Evolutionary conservation across 2,113 vertebrate species (phyloP).

Genomic region (Potamarius usumacintae): DNA sequence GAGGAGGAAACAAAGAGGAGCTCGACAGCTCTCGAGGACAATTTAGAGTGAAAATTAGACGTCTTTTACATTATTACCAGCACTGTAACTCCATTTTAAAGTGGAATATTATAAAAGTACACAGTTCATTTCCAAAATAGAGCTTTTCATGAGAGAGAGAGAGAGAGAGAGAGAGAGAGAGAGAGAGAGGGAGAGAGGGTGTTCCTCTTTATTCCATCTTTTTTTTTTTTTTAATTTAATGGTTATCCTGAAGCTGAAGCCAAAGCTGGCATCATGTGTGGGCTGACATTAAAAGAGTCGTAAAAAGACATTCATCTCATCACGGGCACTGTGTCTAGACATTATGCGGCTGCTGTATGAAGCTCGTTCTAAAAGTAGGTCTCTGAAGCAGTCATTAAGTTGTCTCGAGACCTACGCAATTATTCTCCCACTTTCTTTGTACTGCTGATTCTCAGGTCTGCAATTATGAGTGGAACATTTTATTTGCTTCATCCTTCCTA

Average conservation of each 20-base stretch:
- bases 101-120: background rate
- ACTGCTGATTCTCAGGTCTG: conserved; percentile 8
- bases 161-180: background rate
- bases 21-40: background rate
- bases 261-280: conserved; percentile 29
- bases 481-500: conserved; percentile 1
- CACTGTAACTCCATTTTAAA: background rate
- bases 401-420: conserved; percentile 22
- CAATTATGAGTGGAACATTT: conserved; percentile 18
- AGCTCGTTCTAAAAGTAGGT: conserved; percentile 43
- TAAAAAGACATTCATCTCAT: conserved; percentile 34
- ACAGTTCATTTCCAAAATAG: background rate
- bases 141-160: background rate
- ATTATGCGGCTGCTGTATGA: conserved; percentile 30
- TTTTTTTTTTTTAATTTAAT: conserved; percentile 7
- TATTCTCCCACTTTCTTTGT: conserved; percentile 11
- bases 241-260: conserved; percentile 27
- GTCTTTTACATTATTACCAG: background rate
- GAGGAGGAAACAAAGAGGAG: conserved; percentile 8
- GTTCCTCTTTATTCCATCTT: conserved; percentile 24
- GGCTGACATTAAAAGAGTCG: conserved; percentile 43
- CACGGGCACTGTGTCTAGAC: conserved; percentile 42
- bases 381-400: conserved; percentile 41
- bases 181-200: background rate
- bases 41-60: background rate